phyloP scores from a whole-genome alignment of 1,140 invertebrate genomes.

The Drosophila repletoides region DNA sequence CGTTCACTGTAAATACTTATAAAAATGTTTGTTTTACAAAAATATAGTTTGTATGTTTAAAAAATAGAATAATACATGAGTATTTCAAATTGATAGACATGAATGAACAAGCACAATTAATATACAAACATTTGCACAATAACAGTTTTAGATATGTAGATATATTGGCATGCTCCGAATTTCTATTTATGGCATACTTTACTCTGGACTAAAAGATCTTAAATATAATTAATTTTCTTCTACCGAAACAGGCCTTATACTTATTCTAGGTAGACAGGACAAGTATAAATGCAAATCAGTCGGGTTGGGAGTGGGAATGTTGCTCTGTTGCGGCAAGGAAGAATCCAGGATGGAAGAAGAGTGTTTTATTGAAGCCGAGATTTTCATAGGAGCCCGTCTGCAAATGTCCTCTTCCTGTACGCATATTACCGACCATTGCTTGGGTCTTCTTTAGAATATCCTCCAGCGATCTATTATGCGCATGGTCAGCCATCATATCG shows the following conservation, averaged over 20 bases:
- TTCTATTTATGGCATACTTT: too few species aligned
- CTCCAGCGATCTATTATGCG: slow-evolving; percentile 85
- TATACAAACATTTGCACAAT: slow-evolving; percentile 21
- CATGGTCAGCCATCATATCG: slow-evolving; percentile 88
- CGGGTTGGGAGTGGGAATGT: slow-evolving; percentile 28
- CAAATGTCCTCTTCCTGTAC: slow-evolving; percentile 13
- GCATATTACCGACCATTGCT: slow-evolving; percentile 56
- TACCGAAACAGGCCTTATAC: too few species aligned
- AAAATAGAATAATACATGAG: slow-evolving; percentile 16
- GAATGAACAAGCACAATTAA: slow-evolving; percentile 3
- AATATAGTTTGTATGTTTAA: slow-evolving; percentile 24
- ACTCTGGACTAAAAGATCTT: too few species aligned
- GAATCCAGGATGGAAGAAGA: slow-evolving; percentile 75
- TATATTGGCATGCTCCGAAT: too few species aligned
- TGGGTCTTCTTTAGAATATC: slow-evolving; percentile 86
- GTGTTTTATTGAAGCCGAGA: slow-evolving; percentile 61
- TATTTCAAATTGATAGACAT: slow-evolving; percentile 21
- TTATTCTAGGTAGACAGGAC: neutral
- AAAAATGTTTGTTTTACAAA: slow-evolving; percentile 17
- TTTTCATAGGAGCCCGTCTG: slow-evolving; percentile 62
- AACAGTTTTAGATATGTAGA: too few species aligned
- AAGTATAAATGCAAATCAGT: slow-evolving; percentile 54
- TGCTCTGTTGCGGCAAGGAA: slow-evolving; percentile 26
- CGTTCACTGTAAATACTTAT: too few species aligned
- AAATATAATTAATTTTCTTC: too few species aligned